Conservation (phyloP, 2,113 vertebrate species). For the Laticauda colubrina region DNA sequence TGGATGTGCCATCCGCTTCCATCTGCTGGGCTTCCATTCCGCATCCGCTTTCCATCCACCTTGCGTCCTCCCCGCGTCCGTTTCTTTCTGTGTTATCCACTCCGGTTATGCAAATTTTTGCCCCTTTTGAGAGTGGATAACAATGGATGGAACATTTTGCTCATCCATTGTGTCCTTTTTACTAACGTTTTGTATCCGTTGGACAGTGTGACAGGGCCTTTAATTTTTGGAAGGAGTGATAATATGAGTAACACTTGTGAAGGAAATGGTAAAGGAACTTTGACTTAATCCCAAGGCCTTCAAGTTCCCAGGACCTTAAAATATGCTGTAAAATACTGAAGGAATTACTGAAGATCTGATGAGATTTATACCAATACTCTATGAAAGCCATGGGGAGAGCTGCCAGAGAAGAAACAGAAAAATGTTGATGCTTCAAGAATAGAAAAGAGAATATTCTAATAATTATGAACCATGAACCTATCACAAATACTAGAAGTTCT, state of each 20-base stretch:
- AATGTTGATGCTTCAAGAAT: not conserved
- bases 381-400: not conserved
- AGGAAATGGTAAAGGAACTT: not conserved
- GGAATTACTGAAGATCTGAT: not conserved
- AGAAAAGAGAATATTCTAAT: not conserved
- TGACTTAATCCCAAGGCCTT: not conserved
- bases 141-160: too few relatives aligned
- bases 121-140: too few relatives aligned
- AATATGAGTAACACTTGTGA: not conserved
- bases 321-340: not conserved
- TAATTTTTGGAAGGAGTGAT: not conserved
- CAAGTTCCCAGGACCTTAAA: not conserved
- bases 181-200: too few relatives aligned
- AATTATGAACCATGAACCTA: not conserved
- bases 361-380: not conserved
- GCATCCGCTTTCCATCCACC: too few relatives aligned
- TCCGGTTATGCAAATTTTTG: too few relatives aligned
- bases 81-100: too few relatives aligned
- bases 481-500: not conserved
- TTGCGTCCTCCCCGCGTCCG: too few relatives aligned
- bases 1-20: too few relatives aligned
- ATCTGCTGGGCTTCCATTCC: too few relatives aligned
- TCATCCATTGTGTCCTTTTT: too few relatives aligned
- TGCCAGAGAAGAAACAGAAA: not conserved
- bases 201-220: too few relatives aligned